Conservation (phyloP, 2,888 invertebrate species). For the Ophion ellenae region DNA sequence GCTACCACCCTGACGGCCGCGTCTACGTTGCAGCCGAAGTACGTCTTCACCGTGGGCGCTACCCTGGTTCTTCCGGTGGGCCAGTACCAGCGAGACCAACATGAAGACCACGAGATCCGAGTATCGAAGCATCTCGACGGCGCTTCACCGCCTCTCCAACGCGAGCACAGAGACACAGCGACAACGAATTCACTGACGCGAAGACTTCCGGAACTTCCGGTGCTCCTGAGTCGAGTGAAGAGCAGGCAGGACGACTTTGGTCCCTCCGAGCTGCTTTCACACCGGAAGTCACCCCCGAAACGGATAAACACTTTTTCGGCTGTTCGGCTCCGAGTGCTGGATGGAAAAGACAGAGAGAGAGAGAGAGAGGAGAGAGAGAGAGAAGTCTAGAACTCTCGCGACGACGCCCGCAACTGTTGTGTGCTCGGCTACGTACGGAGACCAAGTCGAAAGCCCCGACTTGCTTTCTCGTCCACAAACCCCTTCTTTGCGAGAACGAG, state of each 20-base stretch:
- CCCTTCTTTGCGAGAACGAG: constrained; percentile 64
- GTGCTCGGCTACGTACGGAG: constrained; percentile 57
- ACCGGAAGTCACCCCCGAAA: too few relatives aligned
- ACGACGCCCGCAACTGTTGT: constrained; percentile 65
- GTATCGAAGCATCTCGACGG: constrained; percentile 54
- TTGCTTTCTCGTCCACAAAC: constrained; percentile 63
- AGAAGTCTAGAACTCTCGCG: constrained; percentile 56
- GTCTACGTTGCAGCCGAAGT: constrained; percentile 61
- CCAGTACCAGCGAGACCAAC: constrained; percentile 44
- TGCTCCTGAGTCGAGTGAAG: too few relatives aligned
- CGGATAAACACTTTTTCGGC: neutral
- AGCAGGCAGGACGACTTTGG: too few relatives aligned
- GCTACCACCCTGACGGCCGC: constrained; percentile 73
- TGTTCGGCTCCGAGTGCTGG: too few relatives aligned
- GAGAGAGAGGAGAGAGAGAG: neutral
- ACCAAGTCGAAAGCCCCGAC: constrained; percentile 64
- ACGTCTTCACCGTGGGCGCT: constrained; percentile 67
- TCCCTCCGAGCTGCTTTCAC: too few relatives aligned
- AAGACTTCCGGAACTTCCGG: too few relatives aligned
- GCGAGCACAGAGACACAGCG: neutral
- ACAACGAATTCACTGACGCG: neutral
- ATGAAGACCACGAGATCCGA: constrained; percentile 49
- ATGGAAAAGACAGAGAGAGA: neutral
- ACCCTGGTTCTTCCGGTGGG: constrained; percentile 61
- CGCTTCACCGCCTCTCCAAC: too few relatives aligned